Evolutionary conservation across 2,888 invertebrate genomes (phyloP).

Genomic region (Andrena camellia): DNA sequence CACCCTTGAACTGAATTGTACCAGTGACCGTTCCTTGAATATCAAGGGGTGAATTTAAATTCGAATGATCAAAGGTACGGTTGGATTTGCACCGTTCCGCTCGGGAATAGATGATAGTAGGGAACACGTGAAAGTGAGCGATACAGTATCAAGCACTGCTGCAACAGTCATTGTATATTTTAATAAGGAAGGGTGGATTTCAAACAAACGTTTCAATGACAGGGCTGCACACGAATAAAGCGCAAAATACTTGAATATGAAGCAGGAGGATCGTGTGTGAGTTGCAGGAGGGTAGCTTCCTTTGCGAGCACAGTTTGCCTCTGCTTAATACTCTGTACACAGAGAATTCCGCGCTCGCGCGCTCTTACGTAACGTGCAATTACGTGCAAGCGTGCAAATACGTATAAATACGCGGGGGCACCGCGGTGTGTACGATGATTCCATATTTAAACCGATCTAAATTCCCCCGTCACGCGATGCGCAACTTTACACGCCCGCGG

Average conservation of each 20-base stretch:
- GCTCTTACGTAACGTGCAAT: constrained; percentile 13
- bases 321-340: not conserved
- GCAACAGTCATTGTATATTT: too few species aligned
- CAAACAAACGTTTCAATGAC: too few species aligned
- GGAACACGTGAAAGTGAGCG: too few species aligned
- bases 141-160: too few species aligned
- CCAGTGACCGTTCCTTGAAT: too few species aligned
- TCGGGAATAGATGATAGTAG: too few species aligned
- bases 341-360: not conserved
- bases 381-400: constrained; percentile 13
- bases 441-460: constrained; percentile 30
- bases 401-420: constrained; percentile 23
- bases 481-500: not conserved
- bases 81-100: too few species aligned
- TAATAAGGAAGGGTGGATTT: too few species aligned
- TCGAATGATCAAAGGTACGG: too few species aligned
- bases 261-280: not conserved
- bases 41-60: too few species aligned
- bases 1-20: too few species aligned
- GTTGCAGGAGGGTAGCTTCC: not conserved
- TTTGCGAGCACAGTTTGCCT: not conserved
- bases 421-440: constrained; percentile 3
- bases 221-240: too few species aligned
- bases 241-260: not conserved
- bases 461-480: constrained; percentile 31